phyloP scores from a whole-genome alignment of 1,140 invertebrate genomes.

The Sarcophaga peregrina region DNA sequence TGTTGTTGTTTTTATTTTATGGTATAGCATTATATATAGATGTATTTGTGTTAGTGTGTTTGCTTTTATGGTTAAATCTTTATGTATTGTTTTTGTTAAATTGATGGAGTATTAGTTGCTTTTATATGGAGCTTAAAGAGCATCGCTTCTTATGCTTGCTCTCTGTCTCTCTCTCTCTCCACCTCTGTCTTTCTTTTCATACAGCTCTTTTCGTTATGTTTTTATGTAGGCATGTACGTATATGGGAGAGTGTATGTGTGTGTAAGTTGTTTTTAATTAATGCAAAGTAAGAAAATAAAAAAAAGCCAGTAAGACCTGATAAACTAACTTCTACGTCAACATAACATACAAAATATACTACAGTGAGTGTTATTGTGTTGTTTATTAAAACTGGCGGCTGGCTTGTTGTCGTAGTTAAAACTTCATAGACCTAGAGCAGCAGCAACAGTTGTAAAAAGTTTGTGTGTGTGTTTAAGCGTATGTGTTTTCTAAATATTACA shows the following conservation, averaged over 20 bases:
- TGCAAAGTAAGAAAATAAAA: conserved; percentile 12
- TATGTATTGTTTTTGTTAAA: background rate
- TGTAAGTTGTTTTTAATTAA: conserved; percentile 40
- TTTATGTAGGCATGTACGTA: conserved; percentile 15
- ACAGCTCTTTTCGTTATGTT: background rate
- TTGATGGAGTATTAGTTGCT: conserved; percentile 19
- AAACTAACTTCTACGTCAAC: conserved; percentile 14
- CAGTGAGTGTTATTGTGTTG: no score
- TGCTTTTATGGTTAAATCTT: background rate
- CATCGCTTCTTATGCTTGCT: background rate
- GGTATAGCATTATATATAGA: background rate
- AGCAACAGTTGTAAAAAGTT: no score
- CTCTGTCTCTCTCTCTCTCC: background rate
- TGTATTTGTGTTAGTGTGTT: background rate
- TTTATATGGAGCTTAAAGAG: background rate
- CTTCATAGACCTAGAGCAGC: no score
- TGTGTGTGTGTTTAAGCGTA: no score
- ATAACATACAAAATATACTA: background rate
- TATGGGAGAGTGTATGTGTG: conserved; percentile 14
- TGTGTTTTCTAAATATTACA: no score
- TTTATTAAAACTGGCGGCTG: no score
- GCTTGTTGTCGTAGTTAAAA: no score
- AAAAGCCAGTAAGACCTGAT: conserved; percentile 25
- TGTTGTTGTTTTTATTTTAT: background rate
- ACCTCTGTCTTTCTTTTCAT: background rate